A percentile compares a stretch with the other conserved stretches of the same genome.
Conservation (phyloP, 2,797 vertebrate genomes). For the Okamejei kenojei region DNA sequence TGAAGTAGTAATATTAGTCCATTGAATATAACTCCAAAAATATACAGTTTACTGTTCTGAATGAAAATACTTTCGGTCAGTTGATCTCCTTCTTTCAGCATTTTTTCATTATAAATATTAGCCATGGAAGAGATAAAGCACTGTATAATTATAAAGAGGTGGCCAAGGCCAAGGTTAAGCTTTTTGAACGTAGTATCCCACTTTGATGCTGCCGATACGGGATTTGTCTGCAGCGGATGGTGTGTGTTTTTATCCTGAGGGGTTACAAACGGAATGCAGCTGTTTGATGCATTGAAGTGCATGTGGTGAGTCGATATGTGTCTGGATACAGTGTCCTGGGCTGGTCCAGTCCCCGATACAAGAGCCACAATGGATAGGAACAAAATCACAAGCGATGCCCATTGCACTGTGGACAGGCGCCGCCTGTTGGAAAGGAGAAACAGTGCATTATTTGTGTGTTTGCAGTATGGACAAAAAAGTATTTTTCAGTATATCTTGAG, state of each 20-base stretch:
- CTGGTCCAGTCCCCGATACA: constrained; percentile 65
- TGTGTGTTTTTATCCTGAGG: constrained; percentile 57
- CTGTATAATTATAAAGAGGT: constrained; percentile 80
- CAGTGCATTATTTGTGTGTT: neutral
- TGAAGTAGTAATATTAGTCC: constrained; percentile 70
- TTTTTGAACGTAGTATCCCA: constrained; percentile 68
- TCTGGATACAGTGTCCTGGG: constrained; percentile 58
- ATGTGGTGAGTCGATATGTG: constrained; percentile 66
- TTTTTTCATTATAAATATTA: constrained; percentile 98
- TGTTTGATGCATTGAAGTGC: constrained; percentile 72
- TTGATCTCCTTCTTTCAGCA: constrained; percentile 85
- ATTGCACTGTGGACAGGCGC: constrained; percentile 83
- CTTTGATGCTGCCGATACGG: constrained; percentile 51
- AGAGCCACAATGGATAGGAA: constrained; percentile 88
- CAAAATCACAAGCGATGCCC: constrained; percentile 83
- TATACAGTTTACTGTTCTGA: constrained; percentile 91
- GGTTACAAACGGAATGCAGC: constrained; percentile 68
- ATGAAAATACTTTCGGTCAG: constrained; percentile 84
- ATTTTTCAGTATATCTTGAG: neutral
- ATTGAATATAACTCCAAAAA: constrained; percentile 85
- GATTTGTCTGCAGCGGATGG: constrained; percentile 49
- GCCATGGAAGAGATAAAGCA: constrained; percentile 90
- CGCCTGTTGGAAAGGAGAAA: constrained; percentile 59
- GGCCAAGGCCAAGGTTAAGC: constrained; percentile 72
- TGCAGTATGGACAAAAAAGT: neutral